Conservation (phyloP, 2,888 invertebrate genomes). For the Kryphioiulus occultus region DNA sequence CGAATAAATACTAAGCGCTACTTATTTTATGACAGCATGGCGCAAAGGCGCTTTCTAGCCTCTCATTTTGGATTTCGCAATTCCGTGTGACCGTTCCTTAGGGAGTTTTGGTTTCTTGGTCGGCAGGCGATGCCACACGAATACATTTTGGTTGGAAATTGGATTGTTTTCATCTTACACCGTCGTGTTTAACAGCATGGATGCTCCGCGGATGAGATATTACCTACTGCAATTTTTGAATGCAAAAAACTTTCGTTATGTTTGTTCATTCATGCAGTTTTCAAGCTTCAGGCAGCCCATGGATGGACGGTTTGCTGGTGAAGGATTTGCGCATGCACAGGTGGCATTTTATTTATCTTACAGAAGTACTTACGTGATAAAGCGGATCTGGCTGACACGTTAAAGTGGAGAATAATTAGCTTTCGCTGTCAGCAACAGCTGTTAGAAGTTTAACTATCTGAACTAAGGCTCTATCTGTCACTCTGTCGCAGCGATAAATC, state of each 20-base stretch:
- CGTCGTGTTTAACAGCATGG: background rate
- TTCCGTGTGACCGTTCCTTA: background rate
- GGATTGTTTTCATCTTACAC: background rate
- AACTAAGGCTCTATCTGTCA: background rate
- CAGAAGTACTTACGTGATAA: background rate
- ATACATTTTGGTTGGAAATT: background rate
- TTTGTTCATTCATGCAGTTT: background rate
- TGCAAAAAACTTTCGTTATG: background rate
- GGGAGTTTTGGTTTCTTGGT: background rate
- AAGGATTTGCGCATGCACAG: background rate
- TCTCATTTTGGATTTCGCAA: slow-evolving; percentile 4
- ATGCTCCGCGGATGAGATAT: background rate
- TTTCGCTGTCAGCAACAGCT: background rate
- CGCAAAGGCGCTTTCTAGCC: background rate
- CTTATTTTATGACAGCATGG: background rate
- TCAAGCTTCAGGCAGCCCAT: background rate
- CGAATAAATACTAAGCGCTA: background rate
- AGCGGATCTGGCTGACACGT: background rate
- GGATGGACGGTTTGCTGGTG: background rate
- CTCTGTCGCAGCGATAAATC: background rate
- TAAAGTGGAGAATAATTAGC: background rate
- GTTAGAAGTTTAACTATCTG: background rate
- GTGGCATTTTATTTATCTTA: background rate
- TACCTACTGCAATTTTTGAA: background rate
- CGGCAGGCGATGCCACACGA: background rate